These are phyloP conservation scores for Drosophila multiciliata DNA, from an alignment of 2,888 invertebrate species.

Conservation along the genomic window DNA sequence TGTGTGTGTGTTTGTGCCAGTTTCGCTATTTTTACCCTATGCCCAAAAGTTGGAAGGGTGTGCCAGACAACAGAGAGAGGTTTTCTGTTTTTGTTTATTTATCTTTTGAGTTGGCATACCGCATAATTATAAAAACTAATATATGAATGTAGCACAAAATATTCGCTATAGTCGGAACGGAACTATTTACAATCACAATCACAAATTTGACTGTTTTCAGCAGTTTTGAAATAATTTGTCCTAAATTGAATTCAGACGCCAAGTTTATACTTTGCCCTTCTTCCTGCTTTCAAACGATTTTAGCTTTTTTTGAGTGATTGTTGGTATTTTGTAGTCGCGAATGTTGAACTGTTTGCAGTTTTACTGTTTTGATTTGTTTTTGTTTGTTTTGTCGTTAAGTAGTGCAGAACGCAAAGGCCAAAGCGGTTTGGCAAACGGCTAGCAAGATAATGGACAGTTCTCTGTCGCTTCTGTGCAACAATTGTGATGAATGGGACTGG, in stretches of 20 bases:
- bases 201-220: neutral
- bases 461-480: slow-evolving; percentile 44
- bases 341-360: neutral
- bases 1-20: slow-evolving; percentile 53
- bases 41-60: slow-evolving; percentile 23
- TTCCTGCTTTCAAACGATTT: neutral
- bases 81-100: neutral
- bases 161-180: neutral
- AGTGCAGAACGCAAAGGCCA: slow-evolving; percentile 72
- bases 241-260: neutral
- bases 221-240: neutral
- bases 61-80: neutral
- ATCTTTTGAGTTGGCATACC: neutral
- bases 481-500: slow-evolving; percentile 62
- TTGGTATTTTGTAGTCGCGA: slow-evolving; percentile 26
- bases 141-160: neutral
- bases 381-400: slow-evolving; percentile 64
- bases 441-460: slow-evolving; percentile 50
- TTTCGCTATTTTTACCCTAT: slow-evolving; percentile 55
- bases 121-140: neutral
- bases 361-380: slow-evolving; percentile 72
- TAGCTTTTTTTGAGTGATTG: neutral
- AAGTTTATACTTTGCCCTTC: neutral
- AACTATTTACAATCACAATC: neutral
- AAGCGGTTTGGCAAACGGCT: slow-evolving; percentile 62